phyloP scores from a whole-genome alignment of 2,888 invertebrate species.

The Sarcophaga carnaria region DNA sequence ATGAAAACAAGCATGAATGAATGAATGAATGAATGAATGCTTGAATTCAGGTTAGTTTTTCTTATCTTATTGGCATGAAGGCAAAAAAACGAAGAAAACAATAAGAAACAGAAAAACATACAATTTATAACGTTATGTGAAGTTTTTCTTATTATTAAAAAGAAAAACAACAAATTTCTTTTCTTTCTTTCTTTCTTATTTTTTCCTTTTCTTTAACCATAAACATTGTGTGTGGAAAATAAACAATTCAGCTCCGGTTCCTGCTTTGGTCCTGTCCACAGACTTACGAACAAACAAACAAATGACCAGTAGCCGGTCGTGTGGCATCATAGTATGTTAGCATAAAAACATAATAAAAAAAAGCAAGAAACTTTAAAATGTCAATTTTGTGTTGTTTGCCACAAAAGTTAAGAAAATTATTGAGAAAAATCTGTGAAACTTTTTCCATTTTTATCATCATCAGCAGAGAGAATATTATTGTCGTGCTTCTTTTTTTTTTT shows the following conservation, averaged over 20 bases:
- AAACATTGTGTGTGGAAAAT: background rate
- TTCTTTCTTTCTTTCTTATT: background rate
- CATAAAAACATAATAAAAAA: background rate
- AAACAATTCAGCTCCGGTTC: background rate
- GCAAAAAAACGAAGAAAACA: background rate
- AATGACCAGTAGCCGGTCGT: constrained; percentile 40
- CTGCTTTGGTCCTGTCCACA: background rate
- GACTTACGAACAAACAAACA: constrained; percentile 47
- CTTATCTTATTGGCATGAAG: constrained; percentile 50
- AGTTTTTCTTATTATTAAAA: background rate
- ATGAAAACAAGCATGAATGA: constrained; percentile 41
- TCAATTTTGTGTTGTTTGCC: constrained; percentile 41
- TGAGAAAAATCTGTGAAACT: constrained; percentile 27
- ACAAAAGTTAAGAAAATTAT: constrained; percentile 19
- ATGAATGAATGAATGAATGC: constrained; percentile 43
- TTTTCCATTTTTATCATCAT: constrained; percentile 39
- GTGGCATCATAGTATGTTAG: background rate
- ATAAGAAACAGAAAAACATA: background rate
- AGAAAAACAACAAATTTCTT: background rate
- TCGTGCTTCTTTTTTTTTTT: background rate
- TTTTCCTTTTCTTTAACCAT: background rate
- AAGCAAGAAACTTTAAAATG: constrained; percentile 34
- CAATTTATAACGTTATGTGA: background rate
- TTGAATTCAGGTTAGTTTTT: constrained; percentile 51
- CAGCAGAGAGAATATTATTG: no score